phyloP scores from a whole-genome alignment of 2,797 vertebrate genomes.

The Chelidonichthys spinosus region DNA sequence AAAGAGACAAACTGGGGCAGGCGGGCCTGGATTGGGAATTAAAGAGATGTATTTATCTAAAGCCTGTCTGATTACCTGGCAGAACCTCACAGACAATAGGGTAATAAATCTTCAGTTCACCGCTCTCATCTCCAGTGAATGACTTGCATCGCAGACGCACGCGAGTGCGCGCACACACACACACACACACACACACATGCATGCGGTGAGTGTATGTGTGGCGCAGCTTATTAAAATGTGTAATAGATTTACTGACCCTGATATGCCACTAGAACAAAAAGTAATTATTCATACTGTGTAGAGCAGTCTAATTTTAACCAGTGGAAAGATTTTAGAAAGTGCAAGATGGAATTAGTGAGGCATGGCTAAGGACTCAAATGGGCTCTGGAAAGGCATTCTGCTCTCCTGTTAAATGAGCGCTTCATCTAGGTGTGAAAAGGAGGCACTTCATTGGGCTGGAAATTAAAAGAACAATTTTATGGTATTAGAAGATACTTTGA shows the following conservation, averaged over 20 bases:
- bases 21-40: conserved; percentile 78
- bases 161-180: too few species aligned
- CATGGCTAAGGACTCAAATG: conserved; percentile 85
- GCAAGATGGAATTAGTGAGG: conserved; percentile 88
- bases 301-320: conserved; percentile 85
- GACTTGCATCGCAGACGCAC: conserved; percentile 68
- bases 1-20: conserved; percentile 77
- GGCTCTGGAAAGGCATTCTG: conserved; percentile 75
- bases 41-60: conserved; percentile 84
- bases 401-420: conserved; percentile 79
- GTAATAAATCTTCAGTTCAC: conserved; percentile 83
- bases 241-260: conserved; percentile 89
- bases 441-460: conserved; percentile 42
- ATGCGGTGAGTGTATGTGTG: conserved; percentile 54
- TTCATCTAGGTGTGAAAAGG: conserved; percentile 78
- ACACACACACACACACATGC: conserved; percentile 49
- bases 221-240: conserved; percentile 86
- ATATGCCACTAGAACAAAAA: conserved; percentile 87
- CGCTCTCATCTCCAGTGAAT: conserved; percentile 75
- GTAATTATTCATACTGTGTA: conserved; percentile 87
- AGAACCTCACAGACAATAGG: conserved; percentile 81
- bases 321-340: conserved; percentile 87
- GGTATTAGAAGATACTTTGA: conserved; percentile 66
- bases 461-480: conserved; percentile 69
- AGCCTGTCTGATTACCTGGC: conserved; percentile 85